Percentiles rank a stretch among this genome's conserved stretches.
Evolutionary conservation across 2,888 invertebrate genomes (phyloP).

Genomic region (Pheosia tremula): DNA sequence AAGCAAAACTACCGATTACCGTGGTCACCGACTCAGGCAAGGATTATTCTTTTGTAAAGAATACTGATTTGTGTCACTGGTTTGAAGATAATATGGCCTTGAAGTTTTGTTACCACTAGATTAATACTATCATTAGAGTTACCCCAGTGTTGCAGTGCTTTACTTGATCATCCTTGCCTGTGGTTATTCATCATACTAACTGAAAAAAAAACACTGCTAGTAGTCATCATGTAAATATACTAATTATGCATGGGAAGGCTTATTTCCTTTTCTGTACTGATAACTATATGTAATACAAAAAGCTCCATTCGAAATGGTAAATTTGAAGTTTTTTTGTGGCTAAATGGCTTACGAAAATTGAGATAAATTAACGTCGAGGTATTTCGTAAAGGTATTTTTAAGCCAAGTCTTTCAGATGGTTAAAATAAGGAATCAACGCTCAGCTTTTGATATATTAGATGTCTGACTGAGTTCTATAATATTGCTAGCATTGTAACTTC

Average conservation of each 20-base stretch:
- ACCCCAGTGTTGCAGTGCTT: constrained; percentile 84
- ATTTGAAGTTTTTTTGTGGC: constrained; percentile 15
- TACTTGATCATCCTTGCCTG: constrained; percentile 86
- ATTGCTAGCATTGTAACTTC: too few species aligned
- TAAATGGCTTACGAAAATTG: background rate
- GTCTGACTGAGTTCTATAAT: too few species aligned
- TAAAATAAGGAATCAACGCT: too few species aligned
- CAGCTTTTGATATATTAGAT: too few species aligned
- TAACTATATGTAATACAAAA: constrained; percentile 19
- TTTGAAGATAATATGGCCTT: constrained; percentile 82
- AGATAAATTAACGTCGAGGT: background rate
- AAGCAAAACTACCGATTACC: constrained; percentile 90
- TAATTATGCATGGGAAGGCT: constrained; percentile 80
- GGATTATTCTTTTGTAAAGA: constrained; percentile 84
- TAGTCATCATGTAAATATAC: constrained; percentile 68
- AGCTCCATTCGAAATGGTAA: constrained; percentile 53
- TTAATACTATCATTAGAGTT: constrained; percentile 78
- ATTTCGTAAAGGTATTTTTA: background rate
- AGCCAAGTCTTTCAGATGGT: too few species aligned
- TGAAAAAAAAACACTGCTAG: constrained; percentile 67
- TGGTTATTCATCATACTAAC: constrained; percentile 83
- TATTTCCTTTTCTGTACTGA: constrained; percentile 44
- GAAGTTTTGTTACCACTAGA: constrained; percentile 82
- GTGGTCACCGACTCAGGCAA: constrained; percentile 86
- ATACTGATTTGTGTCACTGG: constrained; percentile 83